Conservation (phyloP, 2,888 invertebrate species). For the Deilephila porcellus region DNA sequence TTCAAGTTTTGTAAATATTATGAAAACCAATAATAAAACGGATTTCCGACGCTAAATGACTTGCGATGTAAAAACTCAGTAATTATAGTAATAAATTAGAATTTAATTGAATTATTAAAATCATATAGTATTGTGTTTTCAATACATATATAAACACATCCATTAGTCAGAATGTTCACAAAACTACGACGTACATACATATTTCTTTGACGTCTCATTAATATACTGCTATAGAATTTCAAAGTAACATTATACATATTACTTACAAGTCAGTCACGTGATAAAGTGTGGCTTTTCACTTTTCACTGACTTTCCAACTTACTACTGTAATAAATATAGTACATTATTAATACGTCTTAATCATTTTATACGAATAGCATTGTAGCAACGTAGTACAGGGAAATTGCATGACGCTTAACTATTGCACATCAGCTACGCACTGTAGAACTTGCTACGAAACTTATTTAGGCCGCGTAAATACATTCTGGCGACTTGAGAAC, state of each 20-base stretch:
- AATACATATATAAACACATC: not conserved
- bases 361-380: conserved; percentile 22
- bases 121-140: too few species aligned
- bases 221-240: conserved; percentile 11
- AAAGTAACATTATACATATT: conserved; percentile 22
- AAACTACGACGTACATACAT: not conserved
- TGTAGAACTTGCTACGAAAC: conserved; percentile 57
- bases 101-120: too few species aligned
- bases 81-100: too few species aligned
- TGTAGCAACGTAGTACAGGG: conserved; percentile 35
- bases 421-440: conserved; percentile 47
- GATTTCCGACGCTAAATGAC: not conserved
- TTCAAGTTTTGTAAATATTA: not conserved
- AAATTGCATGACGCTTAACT: conserved; percentile 18
- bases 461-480: not conserved
- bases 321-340: conserved; percentile 27
- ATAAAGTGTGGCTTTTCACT: conserved; percentile 40
- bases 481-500: too few species aligned
- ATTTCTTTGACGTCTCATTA: not conserved
- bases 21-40: not conserved
- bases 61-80: too few species aligned
- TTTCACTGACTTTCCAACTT: conserved; percentile 35
- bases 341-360: not conserved
- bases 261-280: conserved; percentile 31
- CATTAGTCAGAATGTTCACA: not conserved